A percentile compares a stretch with the other conserved stretches of the same genome.
Conservation (phyloP, 2,797 vertebrate species). For the Scyliorhinus canicula region DNA sequence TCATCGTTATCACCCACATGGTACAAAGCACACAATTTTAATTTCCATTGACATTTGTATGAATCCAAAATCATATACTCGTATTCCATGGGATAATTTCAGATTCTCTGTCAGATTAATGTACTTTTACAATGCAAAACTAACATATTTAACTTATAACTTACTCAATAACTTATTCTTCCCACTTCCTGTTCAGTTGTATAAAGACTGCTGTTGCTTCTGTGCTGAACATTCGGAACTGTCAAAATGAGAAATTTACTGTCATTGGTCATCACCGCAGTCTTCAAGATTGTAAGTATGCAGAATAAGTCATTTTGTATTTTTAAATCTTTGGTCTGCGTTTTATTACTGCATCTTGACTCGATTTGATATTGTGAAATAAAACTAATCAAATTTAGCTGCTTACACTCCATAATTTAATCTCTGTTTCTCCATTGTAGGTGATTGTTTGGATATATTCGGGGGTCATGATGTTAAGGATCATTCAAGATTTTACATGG, state of each 20-base stretch:
- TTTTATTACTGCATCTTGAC: not conserved
- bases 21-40: not conserved
- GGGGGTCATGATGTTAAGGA: constrained; percentile 51
- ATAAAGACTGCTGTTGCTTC: not conserved
- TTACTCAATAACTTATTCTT: not conserved
- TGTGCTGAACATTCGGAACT: not conserved
- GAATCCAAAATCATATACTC: not conserved
- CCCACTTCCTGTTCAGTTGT: not conserved
- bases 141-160: too few relatives aligned
- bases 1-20: too few relatives aligned
- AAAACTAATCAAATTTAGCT: not conserved
- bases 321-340: not conserved
- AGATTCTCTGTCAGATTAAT: not conserved
- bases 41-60: not conserved
- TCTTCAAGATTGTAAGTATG: not conserved
- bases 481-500: constrained; percentile 60
- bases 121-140: not conserved
- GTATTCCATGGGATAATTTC: not conserved
- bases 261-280: not conserved
- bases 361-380: not conserved
- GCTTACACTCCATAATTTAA: not conserved
- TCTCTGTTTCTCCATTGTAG: constrained; percentile 43
- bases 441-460: constrained; percentile 52
- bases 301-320: not conserved
- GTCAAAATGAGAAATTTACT: not conserved